Evolutionary conservation across 2,113 vertebrate genomes (phyloP).

Genomic region (Melanerpes formicivorus): DNA sequence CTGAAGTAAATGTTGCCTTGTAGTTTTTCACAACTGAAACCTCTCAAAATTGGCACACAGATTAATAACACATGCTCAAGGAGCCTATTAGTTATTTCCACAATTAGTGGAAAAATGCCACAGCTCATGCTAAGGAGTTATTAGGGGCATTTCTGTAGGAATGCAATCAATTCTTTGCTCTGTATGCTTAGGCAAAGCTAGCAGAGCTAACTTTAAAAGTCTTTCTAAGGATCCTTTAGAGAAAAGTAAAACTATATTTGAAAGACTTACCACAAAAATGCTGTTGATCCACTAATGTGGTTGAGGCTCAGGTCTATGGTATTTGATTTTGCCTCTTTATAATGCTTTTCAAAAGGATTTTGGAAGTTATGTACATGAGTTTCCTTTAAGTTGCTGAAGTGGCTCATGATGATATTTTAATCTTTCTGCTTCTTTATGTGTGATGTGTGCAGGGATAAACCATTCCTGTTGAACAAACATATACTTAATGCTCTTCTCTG

Average conservation of each 20-base stretch:
- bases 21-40: conserved; percentile 11
- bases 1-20: not conserved
- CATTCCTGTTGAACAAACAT: not conserved
- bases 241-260: conserved; percentile 7
- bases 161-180: conserved; percentile 29
- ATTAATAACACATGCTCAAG: conserved; percentile 19
- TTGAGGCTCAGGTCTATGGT: not conserved
- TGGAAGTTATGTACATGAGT: not conserved
- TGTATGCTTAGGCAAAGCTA: not conserved
- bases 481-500: not conserved
- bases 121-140: conserved; percentile 28
- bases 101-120: conserved; percentile 45
- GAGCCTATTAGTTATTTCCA: conserved; percentile 33
- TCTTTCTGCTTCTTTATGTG: not conserved
- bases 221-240: not conserved
- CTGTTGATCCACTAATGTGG: not conserved
- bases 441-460: not conserved
- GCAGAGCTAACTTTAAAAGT: not conserved
- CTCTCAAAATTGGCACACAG: conserved; percentile 24
- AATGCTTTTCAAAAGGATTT: not conserved
- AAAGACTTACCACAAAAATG: not conserved
- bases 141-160: conserved; percentile 21
- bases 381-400: not conserved
- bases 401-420: not conserved
- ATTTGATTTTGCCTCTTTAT: not conserved